phyloP scores from a whole-genome alignment of 2,113 vertebrate species.

The Nerophis ophidion region DNA sequence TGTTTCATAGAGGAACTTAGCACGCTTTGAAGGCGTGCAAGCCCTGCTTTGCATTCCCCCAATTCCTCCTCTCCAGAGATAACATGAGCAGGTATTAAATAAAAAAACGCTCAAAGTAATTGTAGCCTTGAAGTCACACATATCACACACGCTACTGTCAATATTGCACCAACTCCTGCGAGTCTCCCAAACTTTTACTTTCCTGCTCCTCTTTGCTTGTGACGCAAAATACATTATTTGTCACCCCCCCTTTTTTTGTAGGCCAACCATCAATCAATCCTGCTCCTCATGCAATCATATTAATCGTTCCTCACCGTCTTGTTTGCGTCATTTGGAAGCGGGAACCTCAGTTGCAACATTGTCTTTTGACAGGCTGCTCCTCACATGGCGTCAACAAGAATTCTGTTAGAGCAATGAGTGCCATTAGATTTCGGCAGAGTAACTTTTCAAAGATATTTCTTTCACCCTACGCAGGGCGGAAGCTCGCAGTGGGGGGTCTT shows the following conservation, averaged over 20 bases:
- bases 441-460: constrained; percentile 40
- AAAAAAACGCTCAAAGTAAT: constrained; percentile 68
- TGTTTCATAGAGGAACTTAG: constrained; percentile 66
- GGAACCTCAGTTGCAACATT: constrained; percentile 35
- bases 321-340: constrained; percentile 28
- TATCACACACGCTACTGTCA: constrained; percentile 65
- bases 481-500: constrained; percentile 10
- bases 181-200: constrained; percentile 46
- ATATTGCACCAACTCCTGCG: constrained; percentile 69
- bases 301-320: constrained; percentile 56
- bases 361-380: constrained; percentile 40
- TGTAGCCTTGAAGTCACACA: constrained; percentile 72
- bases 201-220: constrained; percentile 64
- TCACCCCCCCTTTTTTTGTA: constrained; percentile 42
- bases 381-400: constrained; percentile 46
- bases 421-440: constrained; percentile 46
- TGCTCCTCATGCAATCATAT: constrained; percentile 63
- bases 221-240: constrained; percentile 75
- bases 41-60: constrained; percentile 54
- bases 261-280: constrained; percentile 61
- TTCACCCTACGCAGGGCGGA: constrained; percentile 20
- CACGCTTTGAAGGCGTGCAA: constrained; percentile 61
- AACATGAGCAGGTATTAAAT: constrained; percentile 67
- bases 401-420: constrained; percentile 44
- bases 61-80: constrained; percentile 66